Conservation (phyloP, 2,113 vertebrate genomes). For the Haplochromis vanheusdeni region DNA sequence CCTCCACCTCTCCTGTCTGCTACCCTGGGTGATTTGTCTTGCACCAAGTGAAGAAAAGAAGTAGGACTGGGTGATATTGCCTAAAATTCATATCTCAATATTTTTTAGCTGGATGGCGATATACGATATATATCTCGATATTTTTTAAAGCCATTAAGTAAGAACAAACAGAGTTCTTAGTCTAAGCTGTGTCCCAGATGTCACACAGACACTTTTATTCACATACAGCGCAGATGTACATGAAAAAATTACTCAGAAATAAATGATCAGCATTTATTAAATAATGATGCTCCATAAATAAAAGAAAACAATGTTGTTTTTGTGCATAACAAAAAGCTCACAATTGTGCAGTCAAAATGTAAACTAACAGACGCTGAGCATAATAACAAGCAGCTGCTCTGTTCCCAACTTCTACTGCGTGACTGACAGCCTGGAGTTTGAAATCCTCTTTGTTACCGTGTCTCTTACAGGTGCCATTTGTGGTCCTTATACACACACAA, state of each 20-base stretch:
- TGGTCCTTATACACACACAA: rapidly evolving
- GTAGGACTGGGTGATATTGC: rapidly evolving
- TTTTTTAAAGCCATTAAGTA: rapidly evolving
- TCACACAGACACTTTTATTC: rapidly evolving
- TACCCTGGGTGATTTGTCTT: rapidly evolving
- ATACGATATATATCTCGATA: rapidly evolving
- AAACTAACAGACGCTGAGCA: neutral
- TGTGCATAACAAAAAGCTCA: neutral
- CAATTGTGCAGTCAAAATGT: neutral
- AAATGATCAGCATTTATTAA: neutral
- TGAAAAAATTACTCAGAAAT: no score
- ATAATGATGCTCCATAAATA: no score
- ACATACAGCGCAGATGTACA: rapidly evolving
- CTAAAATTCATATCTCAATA: rapidly evolving
- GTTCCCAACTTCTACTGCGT: neutral
- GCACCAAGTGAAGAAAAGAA: neutral
- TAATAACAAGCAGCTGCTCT: neutral
- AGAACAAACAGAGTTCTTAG: no score
- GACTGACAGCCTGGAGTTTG: neutral
- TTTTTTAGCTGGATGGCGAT: neutral
- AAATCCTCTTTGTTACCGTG: rapidly evolving
- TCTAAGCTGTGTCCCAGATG: rapidly evolving
- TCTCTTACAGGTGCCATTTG: rapidly evolving
- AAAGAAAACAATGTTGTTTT: neutral
- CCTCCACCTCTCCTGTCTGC: neutral